These are phyloP conservation scores for Anoura caudifer DNA, from an alignment of 2,113 vertebrate species.

Conservation along the genomic window DNA sequence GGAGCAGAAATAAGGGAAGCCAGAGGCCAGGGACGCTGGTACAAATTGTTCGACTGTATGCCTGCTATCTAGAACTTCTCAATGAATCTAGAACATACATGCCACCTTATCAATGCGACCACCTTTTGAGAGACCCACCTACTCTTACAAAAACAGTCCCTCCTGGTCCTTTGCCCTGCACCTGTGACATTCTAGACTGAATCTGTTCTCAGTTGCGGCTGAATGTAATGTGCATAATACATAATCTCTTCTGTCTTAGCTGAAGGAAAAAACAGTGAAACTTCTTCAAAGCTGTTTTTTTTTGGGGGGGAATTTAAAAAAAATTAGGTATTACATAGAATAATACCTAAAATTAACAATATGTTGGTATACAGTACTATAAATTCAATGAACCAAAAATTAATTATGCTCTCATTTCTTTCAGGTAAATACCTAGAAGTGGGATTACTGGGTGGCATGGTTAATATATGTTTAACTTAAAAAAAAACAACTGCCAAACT, in stretches of 20 bases:
- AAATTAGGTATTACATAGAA: not conserved
- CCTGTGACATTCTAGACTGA: constrained; percentile 68
- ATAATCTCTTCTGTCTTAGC: constrained; percentile 45
- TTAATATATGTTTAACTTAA: not conserved
- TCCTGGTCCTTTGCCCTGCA: not conserved
- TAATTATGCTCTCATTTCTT: not conserved
- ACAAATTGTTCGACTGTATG: not conserved
- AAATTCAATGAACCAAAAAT: not conserved
- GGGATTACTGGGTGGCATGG: not conserved
- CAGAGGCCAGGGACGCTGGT: not conserved
- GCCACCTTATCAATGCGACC: not conserved
- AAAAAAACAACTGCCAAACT: not conserved
- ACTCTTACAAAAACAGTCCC: not conserved
- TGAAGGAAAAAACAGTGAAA: constrained; percentile 19
- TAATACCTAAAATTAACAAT: not conserved
- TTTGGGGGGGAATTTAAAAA: not conserved
- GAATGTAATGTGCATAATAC: constrained; percentile 71
- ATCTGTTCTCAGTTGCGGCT: constrained; percentile 32
- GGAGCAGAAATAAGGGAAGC: too few relatives aligned
- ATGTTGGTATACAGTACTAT: not conserved
- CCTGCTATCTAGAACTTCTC: not conserved
- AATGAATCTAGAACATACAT: not conserved
- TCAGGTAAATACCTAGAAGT: not conserved
- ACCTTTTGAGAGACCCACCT: not conserved
- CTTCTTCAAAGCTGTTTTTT: not conserved